Evolutionary conservation across 2,797 vertebrate genomes (phyloP).

Genomic region (Champsocephalus esox): DNA sequence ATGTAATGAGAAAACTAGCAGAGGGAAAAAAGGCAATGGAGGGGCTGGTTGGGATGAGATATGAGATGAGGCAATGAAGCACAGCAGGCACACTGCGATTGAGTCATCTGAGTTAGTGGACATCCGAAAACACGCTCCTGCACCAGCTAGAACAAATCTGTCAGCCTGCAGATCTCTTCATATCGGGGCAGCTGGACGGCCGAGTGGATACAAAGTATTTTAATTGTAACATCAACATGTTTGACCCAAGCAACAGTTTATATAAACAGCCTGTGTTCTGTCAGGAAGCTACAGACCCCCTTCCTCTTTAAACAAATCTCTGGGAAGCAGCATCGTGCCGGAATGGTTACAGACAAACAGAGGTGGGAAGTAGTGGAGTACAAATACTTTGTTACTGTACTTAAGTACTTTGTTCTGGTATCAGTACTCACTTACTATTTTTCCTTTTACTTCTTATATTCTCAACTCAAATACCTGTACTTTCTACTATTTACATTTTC

Average conservation of each 20-base stretch:
- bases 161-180: slow-evolving; percentile 60
- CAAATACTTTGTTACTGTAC: too few relatives aligned
- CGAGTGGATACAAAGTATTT: slow-evolving; percentile 23
- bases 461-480: too few relatives aligned
- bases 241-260: slow-evolving; percentile 33
- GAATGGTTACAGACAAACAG: slow-evolving; percentile 30
- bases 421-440: too few relatives aligned
- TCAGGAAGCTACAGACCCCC: slow-evolving; percentile 9
- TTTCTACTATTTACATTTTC: too few relatives aligned
- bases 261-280: slow-evolving; percentile 19
- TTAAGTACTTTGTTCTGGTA: too few relatives aligned
- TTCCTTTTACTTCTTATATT: too few relatives aligned
- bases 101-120: slow-evolving; percentile 72
- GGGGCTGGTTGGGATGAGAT: slow-evolving; percentile 73
- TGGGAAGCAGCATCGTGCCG: not conserved
- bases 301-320: slow-evolving; percentile 3
- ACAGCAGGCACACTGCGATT: slow-evolving; percentile 60
- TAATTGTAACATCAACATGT: slow-evolving; percentile 41
- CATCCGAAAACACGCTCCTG: slow-evolving; percentile 48
- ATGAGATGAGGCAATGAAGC: slow-evolving; percentile 79
- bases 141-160: slow-evolving; percentile 45
- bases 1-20: slow-evolving; percentile 78
- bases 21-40: slow-evolving; percentile 53
- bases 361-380: too few relatives aligned
- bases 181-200: slow-evolving; percentile 19